Conservation (phyloP, 1,140 invertebrate species). For the Drosophila prosaltans region DNA sequence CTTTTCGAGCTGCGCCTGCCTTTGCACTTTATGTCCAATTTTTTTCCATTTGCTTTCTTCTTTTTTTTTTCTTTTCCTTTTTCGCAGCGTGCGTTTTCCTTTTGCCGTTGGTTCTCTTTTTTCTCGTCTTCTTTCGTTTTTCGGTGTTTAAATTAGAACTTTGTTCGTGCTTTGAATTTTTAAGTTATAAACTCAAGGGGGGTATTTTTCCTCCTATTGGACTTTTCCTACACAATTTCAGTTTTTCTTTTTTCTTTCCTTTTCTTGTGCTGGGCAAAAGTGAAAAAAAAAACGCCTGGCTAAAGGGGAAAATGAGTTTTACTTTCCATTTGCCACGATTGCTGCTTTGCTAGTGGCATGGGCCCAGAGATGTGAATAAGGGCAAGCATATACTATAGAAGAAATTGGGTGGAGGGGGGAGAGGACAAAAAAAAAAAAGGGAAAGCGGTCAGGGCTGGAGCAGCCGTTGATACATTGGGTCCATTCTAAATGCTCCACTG, state of each 20-base stretch:
- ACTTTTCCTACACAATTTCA: constrained; percentile 36
- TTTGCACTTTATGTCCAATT: constrained; percentile 57
- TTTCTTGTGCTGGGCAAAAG: constrained; percentile 36
- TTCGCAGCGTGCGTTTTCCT: constrained; percentile 6
- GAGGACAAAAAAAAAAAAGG: neutral
- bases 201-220: constrained; percentile 55
- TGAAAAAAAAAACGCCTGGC: constrained; percentile 49
- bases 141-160: constrained; percentile 80
- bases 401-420: neutral
- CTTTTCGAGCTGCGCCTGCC: constrained; percentile 43
- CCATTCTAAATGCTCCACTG: constrained; percentile 78
- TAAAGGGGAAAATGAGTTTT: constrained; percentile 74
- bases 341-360: constrained; percentile 7
- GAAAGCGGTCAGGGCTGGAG: constrained; percentile 18
- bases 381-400: constrained; percentile 5
- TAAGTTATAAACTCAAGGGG: constrained; percentile 81
- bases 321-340: constrained; percentile 40
- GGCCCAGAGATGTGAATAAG: constrained; percentile 34
- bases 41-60: constrained; percentile 34
- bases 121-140: constrained; percentile 31
- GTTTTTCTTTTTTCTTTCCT: constrained; percentile 5
- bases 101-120: constrained; percentile 31
- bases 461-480: constrained; percentile 74
- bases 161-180: constrained; percentile 81
- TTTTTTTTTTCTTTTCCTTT: neutral